A percentile compares a stretch with the other conserved stretches of the same genome.
These are phyloP conservation scores for Zaprionus lachaisei DNA, from an alignment of 1,140 invertebrate genomes.

Conservation along the genomic window DNA sequence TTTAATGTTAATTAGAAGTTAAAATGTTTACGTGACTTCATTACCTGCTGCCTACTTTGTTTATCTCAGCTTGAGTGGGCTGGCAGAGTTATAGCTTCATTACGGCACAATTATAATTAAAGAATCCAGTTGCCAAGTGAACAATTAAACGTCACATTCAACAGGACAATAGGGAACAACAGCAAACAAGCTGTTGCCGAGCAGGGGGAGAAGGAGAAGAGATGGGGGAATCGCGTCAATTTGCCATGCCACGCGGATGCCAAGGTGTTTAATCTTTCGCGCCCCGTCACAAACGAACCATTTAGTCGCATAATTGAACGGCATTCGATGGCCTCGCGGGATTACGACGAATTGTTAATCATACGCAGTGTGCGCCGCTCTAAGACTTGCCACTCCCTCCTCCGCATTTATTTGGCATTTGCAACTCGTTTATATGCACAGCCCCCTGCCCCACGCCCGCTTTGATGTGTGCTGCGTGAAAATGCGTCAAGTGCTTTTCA, in stretches of 20 bases:
- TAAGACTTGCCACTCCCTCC: background rate
- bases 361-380: conserved; percentile 35
- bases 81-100: conserved; percentile 16
- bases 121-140: conserved; percentile 4
- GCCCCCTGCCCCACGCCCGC: background rate
- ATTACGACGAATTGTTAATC: conserved; percentile 49
- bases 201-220: too few species aligned
- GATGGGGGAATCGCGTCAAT: background rate
- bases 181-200: background rate
- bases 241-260: background rate
- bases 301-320: conserved; percentile 13
- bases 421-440: conserved; percentile 18
- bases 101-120: conserved; percentile 39
- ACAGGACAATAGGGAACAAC: background rate
- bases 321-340: background rate
- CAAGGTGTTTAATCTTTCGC: conserved; percentile 1
- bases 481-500: background rate
- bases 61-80: conserved; percentile 13
- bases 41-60: conserved; percentile 40
- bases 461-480: conserved; percentile 13
- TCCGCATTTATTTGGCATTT: conserved; percentile 5
- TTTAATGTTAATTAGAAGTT: conserved; percentile 70
- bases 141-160: conserved; percentile 7
- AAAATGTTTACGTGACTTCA: conserved; percentile 81
- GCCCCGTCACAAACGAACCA: background rate